Evolutionary conservation across 2,888 invertebrate genomes (phyloP), one percentile per base, ranked within the genome.

Genomic region (Torymus tubicola): DNA sequence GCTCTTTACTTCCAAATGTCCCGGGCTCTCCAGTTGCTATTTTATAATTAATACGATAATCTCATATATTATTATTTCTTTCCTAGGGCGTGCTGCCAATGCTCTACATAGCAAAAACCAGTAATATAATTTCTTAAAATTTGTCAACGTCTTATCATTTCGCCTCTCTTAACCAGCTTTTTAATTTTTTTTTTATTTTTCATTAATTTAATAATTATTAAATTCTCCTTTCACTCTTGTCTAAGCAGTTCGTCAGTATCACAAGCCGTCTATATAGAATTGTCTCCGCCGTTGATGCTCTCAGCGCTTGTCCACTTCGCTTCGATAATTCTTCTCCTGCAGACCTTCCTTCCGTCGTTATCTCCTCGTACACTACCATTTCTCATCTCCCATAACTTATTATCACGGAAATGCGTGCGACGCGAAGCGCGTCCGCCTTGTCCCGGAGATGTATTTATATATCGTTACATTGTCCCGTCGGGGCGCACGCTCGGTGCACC

Each of bases 231-330:
- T 77, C 64, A 58, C 14, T 75, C 65, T 75, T 53, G 67, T 83
- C 83, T 85, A 84, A 77, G 82, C 84, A 84, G 83, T 81, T 86
- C 81, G 77, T 85, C 81, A 84, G 83, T 87, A 87, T 87, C 87
- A 87, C 87, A 87, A 87, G 85, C 86, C 85, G 83, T 85, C 84
- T 85, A 85, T 80, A 81, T 85, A 83, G 69, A 53, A 74, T 81
- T 82, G 57, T 57, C 76, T 58, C 77, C 71, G 53, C 63, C 69
- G 67, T 57, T 61, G 42, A 50, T 63, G 1, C 31, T 31, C 50
- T 52, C 16, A 24, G 42, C 13, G 13, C 16, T 13, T 12, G 50
- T 60, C 21, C 21, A 13, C 21, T 63, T 21, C 14, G 75, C 73
- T 64, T 76, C 42, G 24, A 70, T 79, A 77, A 70, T 72, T 77